Evolutionary conservation across 1,140 invertebrate species (phyloP), one percentile per base, ranked within the genome.

Genomic region (Aricia agestis): DNA sequence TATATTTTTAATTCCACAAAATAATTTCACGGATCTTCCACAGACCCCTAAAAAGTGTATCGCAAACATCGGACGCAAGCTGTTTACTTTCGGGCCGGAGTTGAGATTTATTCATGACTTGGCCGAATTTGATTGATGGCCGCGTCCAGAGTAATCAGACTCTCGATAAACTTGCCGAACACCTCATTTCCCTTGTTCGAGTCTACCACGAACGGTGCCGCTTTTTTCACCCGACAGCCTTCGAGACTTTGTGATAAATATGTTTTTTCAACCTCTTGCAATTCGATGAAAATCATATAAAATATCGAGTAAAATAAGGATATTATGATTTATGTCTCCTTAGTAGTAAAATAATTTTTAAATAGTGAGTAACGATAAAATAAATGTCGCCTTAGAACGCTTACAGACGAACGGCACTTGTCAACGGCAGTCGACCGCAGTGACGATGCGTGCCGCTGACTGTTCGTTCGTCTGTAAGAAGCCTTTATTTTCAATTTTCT

Each of bases 111-210:
- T 86, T 86, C 81, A 83, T 86, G 84, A 86, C 82, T 83, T 81
- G 69, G 78, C 82, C 82, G 79, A 84, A 85, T 84, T 86, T 87
- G 85, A 87, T 87, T 87, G 85, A 87, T 87, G 79, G 81, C 79
- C 71, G 67, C 74, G 85, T 87, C 85, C 81, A 67, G 80, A 79
- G 79, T 83, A 87, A 84, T 82, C 79, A 74, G 77, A 71, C 71
- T 72, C 70, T 72, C 80, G 80, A 85, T 85, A 82, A 85, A 84
- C 78, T 83, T 82, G 78, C 73, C 71, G 77, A 83, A 79, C 80
- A 84, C 85, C 85, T 87, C 79, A 87, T 87, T 85, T 82, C 74
- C 75, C 74, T 85, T 87, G 83, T 85, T 87, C 83, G 81, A 86
- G 80, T 75, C 75, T 71, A 70, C 63, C 69, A 45, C 65, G 78